Conservation (phyloP, 2,113 vertebrate genomes). For the Apus apus region DNA sequence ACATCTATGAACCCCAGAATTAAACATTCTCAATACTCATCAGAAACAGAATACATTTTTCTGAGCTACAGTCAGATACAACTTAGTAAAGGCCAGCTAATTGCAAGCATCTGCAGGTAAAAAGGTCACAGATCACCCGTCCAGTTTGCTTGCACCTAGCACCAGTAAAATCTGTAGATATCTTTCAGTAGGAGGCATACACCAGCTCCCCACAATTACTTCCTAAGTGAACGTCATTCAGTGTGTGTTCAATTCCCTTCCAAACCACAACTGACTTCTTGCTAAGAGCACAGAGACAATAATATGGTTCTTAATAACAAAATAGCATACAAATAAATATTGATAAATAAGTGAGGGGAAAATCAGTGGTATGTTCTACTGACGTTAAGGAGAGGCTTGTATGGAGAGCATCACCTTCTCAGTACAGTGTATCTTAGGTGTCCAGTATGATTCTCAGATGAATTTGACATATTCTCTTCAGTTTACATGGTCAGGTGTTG, state of each 20-base stretch:
- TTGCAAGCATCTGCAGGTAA: not conserved
- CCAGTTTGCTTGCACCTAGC: not conserved
- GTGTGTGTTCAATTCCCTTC: not conserved
- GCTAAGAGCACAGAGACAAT: not conserved
- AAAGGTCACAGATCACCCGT: not conserved
- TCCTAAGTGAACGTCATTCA: not conserved
- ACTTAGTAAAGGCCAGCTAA: not conserved
- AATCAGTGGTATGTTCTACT: not conserved
- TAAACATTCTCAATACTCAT: not conserved
- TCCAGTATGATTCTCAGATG: not conserved
- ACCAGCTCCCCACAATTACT: not conserved
- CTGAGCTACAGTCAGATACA: not conserved
- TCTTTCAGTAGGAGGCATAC: not conserved
- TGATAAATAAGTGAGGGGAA: not conserved
- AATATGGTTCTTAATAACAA: not conserved
- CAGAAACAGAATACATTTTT: not conserved
- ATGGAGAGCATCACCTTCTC: not conserved
- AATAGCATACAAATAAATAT: not conserved
- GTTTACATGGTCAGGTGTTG: not conserved
- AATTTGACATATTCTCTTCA: not conserved
- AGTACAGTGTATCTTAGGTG: not conserved
- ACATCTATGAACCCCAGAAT: not conserved
- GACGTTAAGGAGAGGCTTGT: not conserved
- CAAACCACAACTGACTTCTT: not conserved
- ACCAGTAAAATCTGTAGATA: not conserved